These are phyloP conservation scores for Lucilia sericata DNA, from an alignment of 1,140 invertebrate genomes.

Conservation along the genomic window DNA sequence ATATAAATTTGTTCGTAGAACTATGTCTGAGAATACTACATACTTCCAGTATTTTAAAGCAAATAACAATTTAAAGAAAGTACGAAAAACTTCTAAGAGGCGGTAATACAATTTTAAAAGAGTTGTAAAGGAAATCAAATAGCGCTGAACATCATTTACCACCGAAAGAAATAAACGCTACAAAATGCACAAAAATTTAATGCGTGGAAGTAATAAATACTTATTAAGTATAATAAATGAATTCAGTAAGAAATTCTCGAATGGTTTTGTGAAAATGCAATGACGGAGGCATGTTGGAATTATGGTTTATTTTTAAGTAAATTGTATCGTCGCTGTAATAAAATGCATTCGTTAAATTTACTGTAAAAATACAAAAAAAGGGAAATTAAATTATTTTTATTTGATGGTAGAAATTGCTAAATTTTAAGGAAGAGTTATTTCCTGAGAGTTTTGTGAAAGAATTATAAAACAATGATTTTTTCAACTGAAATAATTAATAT, in stretches of 20 bases:
- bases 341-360: neutral
- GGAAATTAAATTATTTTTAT: no score
- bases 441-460: no score
- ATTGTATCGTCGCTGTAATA: neutral
- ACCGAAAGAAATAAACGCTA: neutral
- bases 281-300: neutral
- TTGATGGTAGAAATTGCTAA: no score
- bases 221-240: slow-evolving; percentile 35
- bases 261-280: neutral
- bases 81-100: neutral
- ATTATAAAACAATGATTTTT: no score
- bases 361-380: no score
- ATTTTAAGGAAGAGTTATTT: no score
- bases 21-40: neutral
- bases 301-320: neutral
- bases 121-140: slow-evolving; percentile 14
- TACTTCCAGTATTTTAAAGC: neutral
- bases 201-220: slow-evolving; percentile 33
- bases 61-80: slow-evolving; percentile 3
- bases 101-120: neutral
- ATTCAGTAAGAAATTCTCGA: neutral
- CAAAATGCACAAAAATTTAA: slow-evolving; percentile 27
- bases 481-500: no score
- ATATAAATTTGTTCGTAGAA: neutral
- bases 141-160: neutral